Base-by-base conservation (phyloP, 2,113 vertebrate species). In the Nothocercus nigrocapillus region DNA sequence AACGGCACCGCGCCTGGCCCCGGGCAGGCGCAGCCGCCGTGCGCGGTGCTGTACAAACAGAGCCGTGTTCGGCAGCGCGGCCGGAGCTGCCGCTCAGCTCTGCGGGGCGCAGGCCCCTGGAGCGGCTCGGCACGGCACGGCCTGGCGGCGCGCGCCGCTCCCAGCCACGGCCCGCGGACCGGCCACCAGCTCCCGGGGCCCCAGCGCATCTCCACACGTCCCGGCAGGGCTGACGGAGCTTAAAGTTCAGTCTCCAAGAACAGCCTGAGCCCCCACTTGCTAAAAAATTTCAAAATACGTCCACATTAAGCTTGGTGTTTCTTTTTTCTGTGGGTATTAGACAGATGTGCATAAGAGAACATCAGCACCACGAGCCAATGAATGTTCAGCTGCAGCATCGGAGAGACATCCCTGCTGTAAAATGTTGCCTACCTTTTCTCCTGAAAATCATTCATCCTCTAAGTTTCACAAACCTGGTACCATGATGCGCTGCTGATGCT, bases 111-210 rank as follows among this genome's bases (percentile, higher is more conserved):
- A 21, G 47, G 47, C 47, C 20, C 47, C 44, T 20, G 7, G 21
- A 49, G 47, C 19, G 47, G 47, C 47, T 49, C 47, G 21, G 47
- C 96, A 67, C 47, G 22, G 47, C 96, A 67, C 97, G 86, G 54
- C 98, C 98, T 98, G 89, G 96, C 2, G 45, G 45, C 45, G 45
- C 45, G 45, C 45, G 45, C 21, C 47, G 9, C 47, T 49, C 20
- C 22, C 22, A 18, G 47, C 47, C 47, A 11, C 47, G 20, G 47
- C 47, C 47, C 47, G 22, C 47, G 47, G 47, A 49, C 47, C 9
- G 47, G 47, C 47, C 47, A 49, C 20, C 47, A 22, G 49, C 49
- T 49, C 49, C 47, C 11, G 21, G 21, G 53, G 38, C 34, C 42
- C 72, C 62, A 30, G 34, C 24, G 24, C 59, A 61, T 53, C 49